phyloP scores from a whole-genome alignment of 2,797 vertebrate genomes.

The Buphagus erythrorhynchus region DNA sequence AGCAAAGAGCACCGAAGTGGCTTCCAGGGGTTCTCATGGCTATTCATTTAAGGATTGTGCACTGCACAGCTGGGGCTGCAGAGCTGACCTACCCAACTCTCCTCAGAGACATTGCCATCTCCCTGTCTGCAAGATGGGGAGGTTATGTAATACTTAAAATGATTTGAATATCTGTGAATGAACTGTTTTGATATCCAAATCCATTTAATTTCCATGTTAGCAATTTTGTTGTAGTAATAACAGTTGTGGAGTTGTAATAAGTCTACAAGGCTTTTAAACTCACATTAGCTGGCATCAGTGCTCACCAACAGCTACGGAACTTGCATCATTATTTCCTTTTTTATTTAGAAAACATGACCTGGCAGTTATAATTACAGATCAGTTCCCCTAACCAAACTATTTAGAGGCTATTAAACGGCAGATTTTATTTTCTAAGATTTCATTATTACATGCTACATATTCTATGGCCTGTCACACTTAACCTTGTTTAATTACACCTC shows the following conservation, averaged over 20 bases:
- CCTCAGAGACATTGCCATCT: not conserved
- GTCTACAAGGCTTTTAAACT: not conserved
- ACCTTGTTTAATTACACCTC: not conserved
- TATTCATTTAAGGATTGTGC: not conserved
- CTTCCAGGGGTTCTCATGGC: not conserved
- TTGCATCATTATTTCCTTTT: not conserved
- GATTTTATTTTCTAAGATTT: not conserved
- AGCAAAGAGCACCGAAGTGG: not conserved
- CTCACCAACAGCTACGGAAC: not conserved
- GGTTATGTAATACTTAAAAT: not conserved
- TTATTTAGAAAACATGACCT: conserved; percentile 6
- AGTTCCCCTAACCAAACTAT: not conserved
- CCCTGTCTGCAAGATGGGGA: not conserved
- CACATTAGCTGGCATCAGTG: not conserved
- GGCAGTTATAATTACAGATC: not conserved
- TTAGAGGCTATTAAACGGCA: not conserved
- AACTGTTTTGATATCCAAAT: not conserved
- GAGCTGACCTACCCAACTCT: not conserved
- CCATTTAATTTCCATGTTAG: not conserved
- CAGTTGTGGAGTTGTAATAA: not conserved
- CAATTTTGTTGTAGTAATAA: not conserved
- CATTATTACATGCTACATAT: not conserved
- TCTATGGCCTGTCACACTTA: not conserved
- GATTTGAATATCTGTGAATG: not conserved
- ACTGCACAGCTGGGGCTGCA: not conserved